Conservation (phyloP, 2,113 vertebrate genomes). For the Triplophysa siluroides region DNA sequence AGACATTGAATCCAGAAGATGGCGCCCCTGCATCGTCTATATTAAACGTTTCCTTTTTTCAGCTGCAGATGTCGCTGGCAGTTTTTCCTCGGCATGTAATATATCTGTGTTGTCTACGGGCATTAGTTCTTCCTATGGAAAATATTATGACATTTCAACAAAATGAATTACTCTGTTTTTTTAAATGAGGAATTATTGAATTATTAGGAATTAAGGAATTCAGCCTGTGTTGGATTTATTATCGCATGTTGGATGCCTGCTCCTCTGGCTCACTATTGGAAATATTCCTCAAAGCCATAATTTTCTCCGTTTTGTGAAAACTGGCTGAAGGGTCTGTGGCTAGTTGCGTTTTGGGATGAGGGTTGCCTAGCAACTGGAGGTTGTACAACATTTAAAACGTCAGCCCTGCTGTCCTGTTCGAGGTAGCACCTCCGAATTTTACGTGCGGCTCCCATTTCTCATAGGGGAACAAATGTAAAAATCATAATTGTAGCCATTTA, state of each 20-base stretch:
- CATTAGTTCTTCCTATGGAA: neutral
- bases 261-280: neutral
- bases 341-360: neutral
- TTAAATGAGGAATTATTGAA: no score
- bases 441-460: no score
- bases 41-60: neutral
- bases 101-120: neutral
- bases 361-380: slow-evolving; percentile 25
- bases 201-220: neutral
- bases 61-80: neutral
- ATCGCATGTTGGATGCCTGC: neutral
- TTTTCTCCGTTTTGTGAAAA: neutral
- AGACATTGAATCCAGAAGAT: slow-evolving; percentile 17
- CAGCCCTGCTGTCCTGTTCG: neutral
- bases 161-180: no score
- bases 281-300: neutral
- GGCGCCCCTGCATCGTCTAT: slow-evolving; percentile 40
- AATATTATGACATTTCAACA: neutral
- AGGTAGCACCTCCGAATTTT: neutral
- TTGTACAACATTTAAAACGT: neutral
- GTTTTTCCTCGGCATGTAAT: neutral
- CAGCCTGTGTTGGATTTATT: neutral
- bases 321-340: neutral
- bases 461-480: neutral
- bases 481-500: no score